phyloP scores from a whole-genome alignment of 2,888 invertebrate genomes.

The Cosmia pyralina region DNA sequence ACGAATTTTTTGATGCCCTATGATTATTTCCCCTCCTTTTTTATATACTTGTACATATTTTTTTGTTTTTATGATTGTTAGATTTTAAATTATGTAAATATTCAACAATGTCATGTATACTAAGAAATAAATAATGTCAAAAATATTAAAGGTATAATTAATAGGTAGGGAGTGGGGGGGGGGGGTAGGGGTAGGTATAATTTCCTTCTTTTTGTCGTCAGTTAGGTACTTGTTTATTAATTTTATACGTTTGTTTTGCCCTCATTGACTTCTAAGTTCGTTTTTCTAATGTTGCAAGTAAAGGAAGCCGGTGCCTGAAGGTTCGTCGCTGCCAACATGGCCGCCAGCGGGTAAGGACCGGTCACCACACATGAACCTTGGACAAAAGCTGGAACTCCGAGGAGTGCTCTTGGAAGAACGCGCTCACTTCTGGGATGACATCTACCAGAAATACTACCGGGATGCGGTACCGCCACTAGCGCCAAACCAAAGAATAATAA shows the following conservation, averaged over 20 bases:
- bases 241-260: not conserved
- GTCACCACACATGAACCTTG: conserved; percentile 67
- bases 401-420: conserved; percentile 60
- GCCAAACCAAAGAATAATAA: not conserved
- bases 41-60: too few relatives aligned
- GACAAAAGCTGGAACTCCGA: conserved; percentile 59
- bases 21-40: too few relatives aligned
- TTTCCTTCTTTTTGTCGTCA: too few relatives aligned
- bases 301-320: conserved; percentile 71
- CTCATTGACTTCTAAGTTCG: not conserved
- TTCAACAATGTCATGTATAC: too few relatives aligned
- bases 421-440: conserved; percentile 65
- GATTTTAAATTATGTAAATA: too few relatives aligned
- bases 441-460: conserved; percentile 65
- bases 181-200: too few relatives aligned
- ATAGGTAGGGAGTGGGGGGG: too few relatives aligned
- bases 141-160: too few relatives aligned
- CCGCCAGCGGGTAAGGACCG: conserved; percentile 56
- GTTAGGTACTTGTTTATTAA: too few relatives aligned
- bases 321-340: conserved; percentile 66
- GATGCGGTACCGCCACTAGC: conserved; percentile 47
- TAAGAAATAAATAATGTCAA: too few relatives aligned
- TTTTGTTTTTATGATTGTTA: too few relatives aligned
- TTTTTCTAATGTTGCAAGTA: not conserved
- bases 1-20: too few relatives aligned